Evolutionary conservation across 1,140 invertebrate species (phyloP).

Genomic region (Aradophagus sp.): DNA sequence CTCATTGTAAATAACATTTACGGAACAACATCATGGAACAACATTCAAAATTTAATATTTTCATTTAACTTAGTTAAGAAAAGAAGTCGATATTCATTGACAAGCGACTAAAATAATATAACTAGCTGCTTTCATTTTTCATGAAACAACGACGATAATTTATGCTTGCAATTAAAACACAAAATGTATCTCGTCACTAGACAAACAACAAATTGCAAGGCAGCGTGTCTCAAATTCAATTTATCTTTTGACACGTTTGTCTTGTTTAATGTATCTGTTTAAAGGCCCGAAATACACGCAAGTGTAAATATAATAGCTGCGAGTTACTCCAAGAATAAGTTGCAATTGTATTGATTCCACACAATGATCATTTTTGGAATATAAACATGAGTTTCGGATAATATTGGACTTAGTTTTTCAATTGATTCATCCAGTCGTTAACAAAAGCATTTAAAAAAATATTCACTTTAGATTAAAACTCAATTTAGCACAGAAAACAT

Average conservation of each 20-base stretch:
- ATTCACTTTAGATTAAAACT: no score
- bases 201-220: constrained; percentile 16
- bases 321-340: constrained; percentile 17
- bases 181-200: constrained; percentile 7
- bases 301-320: constrained; percentile 18
- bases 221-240: not conserved
- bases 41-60: no score
- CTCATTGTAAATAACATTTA: no score
- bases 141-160: not conserved
- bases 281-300: constrained; percentile 11
- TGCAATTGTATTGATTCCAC: not conserved
- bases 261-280: constrained; percentile 26
- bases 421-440: no score
- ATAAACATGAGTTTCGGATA: not conserved
- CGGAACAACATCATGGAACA: no score
- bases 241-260: constrained; percentile 19
- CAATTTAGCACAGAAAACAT: no score
- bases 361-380: constrained; percentile 1
- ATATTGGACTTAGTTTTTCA: no score
- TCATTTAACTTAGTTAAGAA: no score
- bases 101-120: constrained; percentile 4
- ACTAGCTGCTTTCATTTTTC: not conserved
- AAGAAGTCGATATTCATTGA: no score
- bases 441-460: no score
- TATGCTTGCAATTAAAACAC: constrained; percentile 6